Conservation (phyloP, 2,113 vertebrate genomes). For the Pedionomus torquatus region DNA sequence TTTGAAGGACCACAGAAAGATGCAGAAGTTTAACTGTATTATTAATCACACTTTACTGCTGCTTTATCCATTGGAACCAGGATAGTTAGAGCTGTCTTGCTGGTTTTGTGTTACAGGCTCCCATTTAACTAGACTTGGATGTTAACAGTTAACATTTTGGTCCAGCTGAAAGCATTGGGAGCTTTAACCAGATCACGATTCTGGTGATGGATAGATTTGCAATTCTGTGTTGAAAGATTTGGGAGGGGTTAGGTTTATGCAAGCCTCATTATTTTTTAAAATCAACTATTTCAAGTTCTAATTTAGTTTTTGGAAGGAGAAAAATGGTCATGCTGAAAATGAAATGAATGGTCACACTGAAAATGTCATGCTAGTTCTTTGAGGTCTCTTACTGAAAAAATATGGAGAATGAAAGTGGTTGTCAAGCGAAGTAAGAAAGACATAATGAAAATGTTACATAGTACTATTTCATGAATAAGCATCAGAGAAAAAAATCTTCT, state of each 20-base stretch:
- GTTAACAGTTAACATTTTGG: neutral
- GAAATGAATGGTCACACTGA: no score
- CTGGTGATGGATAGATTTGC: neutral
- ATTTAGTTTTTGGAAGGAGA: neutral
- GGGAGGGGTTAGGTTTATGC: neutral
- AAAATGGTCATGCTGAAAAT: neutral
- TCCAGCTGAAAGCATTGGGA: neutral
- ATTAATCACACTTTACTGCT: conserved; percentile 40
- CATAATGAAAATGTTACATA: neutral
- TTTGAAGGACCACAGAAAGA: conserved; percentile 45
- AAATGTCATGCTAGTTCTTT: neutral
- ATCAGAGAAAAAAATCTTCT: neutral
- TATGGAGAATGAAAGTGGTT: neutral
- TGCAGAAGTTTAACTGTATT: conserved; percentile 14
- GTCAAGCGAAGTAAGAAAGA: neutral
- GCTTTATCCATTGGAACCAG: neutral
- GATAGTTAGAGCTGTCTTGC: neutral
- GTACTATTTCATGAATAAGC: neutral
- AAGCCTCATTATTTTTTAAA: neutral
- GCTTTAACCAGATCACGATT: neutral
- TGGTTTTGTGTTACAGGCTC: neutral
- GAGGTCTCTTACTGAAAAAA: neutral
- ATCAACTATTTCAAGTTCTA: neutral
- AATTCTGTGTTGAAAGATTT: neutral
- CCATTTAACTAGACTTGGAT: neutral